A percentile compares a stretch with the other conserved stretches of the same genome.
phyloP scores from a whole-genome alignment of 2,888 invertebrate species.

The Sabellastarte sp. region DNA sequence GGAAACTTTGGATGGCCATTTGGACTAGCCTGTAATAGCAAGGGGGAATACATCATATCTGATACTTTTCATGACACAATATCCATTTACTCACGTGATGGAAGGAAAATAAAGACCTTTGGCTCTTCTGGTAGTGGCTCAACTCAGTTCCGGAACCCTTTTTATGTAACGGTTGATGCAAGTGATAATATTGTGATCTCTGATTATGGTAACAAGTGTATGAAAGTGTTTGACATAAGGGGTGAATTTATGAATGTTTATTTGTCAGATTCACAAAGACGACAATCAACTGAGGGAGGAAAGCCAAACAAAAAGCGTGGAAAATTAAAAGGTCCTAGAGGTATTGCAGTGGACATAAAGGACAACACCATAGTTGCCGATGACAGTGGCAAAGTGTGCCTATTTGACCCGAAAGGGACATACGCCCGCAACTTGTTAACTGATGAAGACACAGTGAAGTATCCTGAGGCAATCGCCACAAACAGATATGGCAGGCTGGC shows the following conservation, averaged over 20 bases:
- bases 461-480: constrained; percentile 22
- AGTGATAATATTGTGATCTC: constrained; percentile 91
- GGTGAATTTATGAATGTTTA: not conserved
- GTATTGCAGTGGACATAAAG: constrained; percentile 96
- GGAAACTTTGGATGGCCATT: constrained; percentile 32
- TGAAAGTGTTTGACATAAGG: constrained; percentile 67
- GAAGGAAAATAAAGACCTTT: constrained; percentile 86
- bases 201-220: constrained; percentile 95
- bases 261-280: not conserved
- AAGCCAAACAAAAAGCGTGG: constrained; percentile 3
- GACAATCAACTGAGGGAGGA: not conserved
- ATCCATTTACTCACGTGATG: constrained; percentile 85
- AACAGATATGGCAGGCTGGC: constrained; percentile 14
- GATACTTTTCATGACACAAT: constrained; percentile 94
- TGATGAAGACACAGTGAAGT: constrained; percentile 28
- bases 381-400: constrained; percentile 25
- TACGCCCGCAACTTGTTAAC: constrained; percentile 21
- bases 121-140: constrained; percentile 86
- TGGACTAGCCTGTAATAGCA: constrained; percentile 74
- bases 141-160: constrained; percentile 96
- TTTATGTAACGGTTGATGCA: constrained; percentile 94
- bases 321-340: constrained; percentile 92
- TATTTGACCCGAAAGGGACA: constrained; percentile 19
- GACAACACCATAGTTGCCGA: constrained; percentile 99
- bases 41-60: constrained; percentile 94